A percentile compares a stretch with the other conserved stretches of the same genome.
Conservation (phyloP, 2,888 invertebrate species). For the Drosophila tripunctata region DNA sequence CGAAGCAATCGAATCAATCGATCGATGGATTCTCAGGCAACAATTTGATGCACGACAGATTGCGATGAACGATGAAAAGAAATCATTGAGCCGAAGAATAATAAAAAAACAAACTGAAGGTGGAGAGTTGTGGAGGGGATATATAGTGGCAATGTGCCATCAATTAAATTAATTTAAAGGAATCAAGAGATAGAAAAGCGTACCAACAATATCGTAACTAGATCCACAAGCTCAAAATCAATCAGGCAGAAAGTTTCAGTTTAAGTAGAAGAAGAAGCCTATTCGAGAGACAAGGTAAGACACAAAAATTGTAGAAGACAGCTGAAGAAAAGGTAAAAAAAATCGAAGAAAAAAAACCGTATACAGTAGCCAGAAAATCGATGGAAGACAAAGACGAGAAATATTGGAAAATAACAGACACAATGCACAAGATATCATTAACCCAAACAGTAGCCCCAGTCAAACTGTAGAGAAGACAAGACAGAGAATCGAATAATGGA, state of each 20-base stretch:
- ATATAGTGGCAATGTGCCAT: constrained; percentile 59
- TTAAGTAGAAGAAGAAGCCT: background rate
- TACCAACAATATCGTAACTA: constrained; percentile 58
- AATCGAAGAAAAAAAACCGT: background rate
- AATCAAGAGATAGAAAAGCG: constrained; percentile 56
- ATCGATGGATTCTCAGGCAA: constrained; percentile 16
- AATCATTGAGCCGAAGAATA: constrained; percentile 59
- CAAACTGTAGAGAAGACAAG: constrained; percentile 31
- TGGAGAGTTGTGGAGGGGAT: background rate
- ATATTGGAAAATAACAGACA: constrained; percentile 58
- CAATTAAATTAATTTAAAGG: constrained; percentile 80
- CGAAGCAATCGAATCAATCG: constrained; percentile 2
- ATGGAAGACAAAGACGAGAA: constrained; percentile 55
- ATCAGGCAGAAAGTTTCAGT: constrained; percentile 66
- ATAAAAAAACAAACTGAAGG: background rate
- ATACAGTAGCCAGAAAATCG: constrained; percentile 78
- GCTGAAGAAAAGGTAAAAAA: constrained; percentile 22
- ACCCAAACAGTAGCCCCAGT: constrained; percentile 71
- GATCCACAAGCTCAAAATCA: constrained; percentile 75
- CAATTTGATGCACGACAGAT: constrained; percentile 74
- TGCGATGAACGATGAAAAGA: constrained; percentile 60
- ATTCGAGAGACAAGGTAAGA: constrained; percentile 19
- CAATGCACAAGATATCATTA: constrained; percentile 63
- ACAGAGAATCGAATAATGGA: background rate
- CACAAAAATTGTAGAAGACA: constrained; percentile 40